Percentiles rank a stretch among this genome's conserved stretches.
These are phyloP conservation scores for Ischnura elegans DNA, from an alignment of 2,888 invertebrate genomes.

Conservation along the genomic window DNA sequence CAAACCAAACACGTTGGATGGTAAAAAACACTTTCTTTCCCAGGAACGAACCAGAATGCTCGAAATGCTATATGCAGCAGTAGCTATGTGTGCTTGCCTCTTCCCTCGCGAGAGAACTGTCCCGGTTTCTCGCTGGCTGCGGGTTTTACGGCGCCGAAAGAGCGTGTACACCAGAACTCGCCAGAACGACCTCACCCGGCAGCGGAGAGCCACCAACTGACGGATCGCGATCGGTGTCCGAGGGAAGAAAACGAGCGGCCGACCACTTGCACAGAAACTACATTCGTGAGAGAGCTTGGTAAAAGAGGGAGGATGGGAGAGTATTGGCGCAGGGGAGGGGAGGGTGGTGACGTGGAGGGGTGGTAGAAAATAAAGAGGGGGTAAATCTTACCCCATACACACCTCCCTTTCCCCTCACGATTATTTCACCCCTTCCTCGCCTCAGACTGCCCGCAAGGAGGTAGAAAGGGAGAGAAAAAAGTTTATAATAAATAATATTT, in stretches of 20 bases:
- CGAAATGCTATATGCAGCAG: background rate
- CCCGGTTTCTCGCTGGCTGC: background rate
- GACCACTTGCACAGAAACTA: slow-evolving; percentile 62
- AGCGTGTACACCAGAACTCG: background rate
- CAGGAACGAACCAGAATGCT: background rate
- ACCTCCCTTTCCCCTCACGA: background rate
- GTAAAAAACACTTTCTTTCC: background rate
- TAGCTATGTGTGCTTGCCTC: background rate
- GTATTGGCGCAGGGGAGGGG: background rate
- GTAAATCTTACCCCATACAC: background rate
- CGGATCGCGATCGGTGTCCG: slow-evolving; percentile 53
- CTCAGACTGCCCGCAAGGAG: background rate
- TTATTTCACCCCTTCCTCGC: background rate
- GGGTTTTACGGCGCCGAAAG: background rate
- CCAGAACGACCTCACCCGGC: slow-evolving; percentile 40
- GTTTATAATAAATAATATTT: no score
- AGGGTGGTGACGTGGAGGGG: background rate
- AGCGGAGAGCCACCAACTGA: slow-evolving; percentile 63
- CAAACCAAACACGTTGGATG: background rate
- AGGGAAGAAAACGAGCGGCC: slow-evolving; percentile 18
- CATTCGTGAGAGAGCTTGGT: slow-evolving; percentile 43
- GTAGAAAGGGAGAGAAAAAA: slow-evolving; percentile 26
- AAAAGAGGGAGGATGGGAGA: background rate
- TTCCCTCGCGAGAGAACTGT: background rate
- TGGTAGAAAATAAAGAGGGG: no score